Evolutionary conservation across 1,140 invertebrate species (phyloP), one percentile per base, ranked within the genome.

Genomic region (Rhynchophorus ferrugineus): DNA sequence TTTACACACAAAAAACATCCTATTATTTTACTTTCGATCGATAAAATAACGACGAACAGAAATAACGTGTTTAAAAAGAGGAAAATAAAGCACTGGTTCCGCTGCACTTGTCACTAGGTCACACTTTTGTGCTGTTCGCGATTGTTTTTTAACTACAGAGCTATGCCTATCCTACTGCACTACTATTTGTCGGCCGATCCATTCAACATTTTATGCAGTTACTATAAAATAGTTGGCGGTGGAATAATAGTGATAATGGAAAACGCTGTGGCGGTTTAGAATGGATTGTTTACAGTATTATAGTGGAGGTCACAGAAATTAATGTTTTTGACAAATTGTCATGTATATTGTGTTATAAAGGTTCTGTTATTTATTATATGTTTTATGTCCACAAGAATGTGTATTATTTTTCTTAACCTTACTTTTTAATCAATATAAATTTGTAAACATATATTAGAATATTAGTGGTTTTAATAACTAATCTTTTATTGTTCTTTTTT

Each of bases 151-250:
- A 46, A 42, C 50, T 53, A 38, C 14, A 16, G 37, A 47, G 48
- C 52, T 48, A 36, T 44, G 34, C 41, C 45, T 55, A 55, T 49
- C 46, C 45, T 49, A 55, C 53, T 44, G 53, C 46, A 49, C 51
- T 46, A 42, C 51, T 54, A 47, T 44, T 46, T 42, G 24, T 35
- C 44, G 51, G 37, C 14, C 33, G 7, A 47, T 54, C 51, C 51
- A 54, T 54, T 54, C 51, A 52, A 52, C 50, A 46, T 47, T 47
- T 46, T 47, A 54, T 54, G 51, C 51, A 54, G 36, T 54, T 54
- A 54, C 51, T 54, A 54, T 47, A 24, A 54, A 54, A 54, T 54
- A 47, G 51, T 54, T 54, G 51, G 51, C 51, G 51, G 51, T 47
- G 51, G 51, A 46, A 54, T 54, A 47, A 54, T 46, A 17, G 51